Percentiles rank a stretch among this genome's conserved stretches.
These are phyloP conservation scores for Solea solea DNA, from an alignment of 2,113 vertebrate genomes.

Conservation along the genomic window DNA sequence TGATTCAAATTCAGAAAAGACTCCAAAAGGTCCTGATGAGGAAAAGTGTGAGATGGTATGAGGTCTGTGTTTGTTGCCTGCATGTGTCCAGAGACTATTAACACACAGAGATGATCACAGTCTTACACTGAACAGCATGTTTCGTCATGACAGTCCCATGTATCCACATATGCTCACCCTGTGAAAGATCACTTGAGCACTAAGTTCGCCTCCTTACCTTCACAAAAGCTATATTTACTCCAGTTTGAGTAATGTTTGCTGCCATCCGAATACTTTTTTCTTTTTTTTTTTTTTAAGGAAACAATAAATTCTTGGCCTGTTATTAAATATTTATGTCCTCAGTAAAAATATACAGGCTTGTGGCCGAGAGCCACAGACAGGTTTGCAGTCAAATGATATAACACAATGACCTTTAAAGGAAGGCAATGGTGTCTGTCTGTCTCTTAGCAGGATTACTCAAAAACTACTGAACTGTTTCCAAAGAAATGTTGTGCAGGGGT, in stretches of 20 bases:
- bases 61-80: no score
- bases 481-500: no score
- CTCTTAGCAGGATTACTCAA: not conserved
- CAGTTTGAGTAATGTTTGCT: not conserved
- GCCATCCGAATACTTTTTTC: not conserved
- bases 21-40: no score
- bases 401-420: not conserved
- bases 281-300: slow-evolving; percentile 3
- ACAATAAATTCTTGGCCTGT: not conserved
- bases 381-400: not conserved
- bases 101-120: no score
- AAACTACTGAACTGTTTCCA: not conserved
- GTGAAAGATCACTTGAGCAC: not conserved
- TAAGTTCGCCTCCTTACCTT: slow-evolving; percentile 5
- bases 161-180: not conserved
- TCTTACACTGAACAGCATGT: no score
- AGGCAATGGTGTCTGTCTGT: not conserved
- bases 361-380: slow-evolving; percentile 3
- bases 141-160: not conserved
- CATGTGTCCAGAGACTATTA: no score
- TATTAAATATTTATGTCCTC: slow-evolving; percentile 6
- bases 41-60: no score
- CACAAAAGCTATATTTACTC: slow-evolving; percentile 9
- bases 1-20: no score
- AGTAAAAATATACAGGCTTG: not conserved